phyloP scores from a whole-genome alignment of 2,888 invertebrate species.

The Thysanoteuthis rhombus region DNA sequence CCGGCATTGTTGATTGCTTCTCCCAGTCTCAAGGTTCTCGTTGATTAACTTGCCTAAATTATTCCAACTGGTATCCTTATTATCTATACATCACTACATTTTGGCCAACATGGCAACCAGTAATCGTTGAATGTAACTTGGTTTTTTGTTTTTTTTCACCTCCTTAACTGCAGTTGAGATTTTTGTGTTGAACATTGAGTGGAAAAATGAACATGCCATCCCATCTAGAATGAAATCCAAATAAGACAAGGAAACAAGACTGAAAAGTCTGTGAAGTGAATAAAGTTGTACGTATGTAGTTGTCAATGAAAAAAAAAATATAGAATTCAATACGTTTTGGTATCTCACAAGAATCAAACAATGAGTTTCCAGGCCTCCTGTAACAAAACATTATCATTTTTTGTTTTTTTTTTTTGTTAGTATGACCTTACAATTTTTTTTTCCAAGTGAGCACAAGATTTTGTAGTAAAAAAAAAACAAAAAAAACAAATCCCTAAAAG shows the following conservation, averaged over 20 bases:
- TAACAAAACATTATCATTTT: too few relatives aligned
- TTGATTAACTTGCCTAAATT: too few relatives aligned
- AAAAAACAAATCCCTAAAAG: not conserved
- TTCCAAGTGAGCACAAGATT: not conserved
- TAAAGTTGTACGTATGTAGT: too few relatives aligned
- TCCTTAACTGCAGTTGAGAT: too few relatives aligned
- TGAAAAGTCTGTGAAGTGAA: not conserved
- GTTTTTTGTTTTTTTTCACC: not conserved
- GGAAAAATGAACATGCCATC: rapidly evolving
- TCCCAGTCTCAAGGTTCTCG: too few relatives aligned
- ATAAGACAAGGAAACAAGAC: not conserved
- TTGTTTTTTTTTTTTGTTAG: too few relatives aligned
- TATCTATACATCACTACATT: not conserved
- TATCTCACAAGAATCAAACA: too few relatives aligned
- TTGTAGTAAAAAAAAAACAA: not conserved
- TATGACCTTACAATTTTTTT: too few relatives aligned
- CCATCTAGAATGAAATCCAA: not conserved
- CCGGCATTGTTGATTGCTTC: too few relatives aligned
- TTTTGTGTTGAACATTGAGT: not conserved
- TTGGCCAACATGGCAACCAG: not conserved
- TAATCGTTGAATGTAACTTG: not conserved
- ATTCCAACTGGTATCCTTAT: not conserved
- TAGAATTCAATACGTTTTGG: not conserved
- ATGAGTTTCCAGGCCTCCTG: too few relatives aligned
- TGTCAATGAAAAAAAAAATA: not conserved